Base-by-base conservation (phyloP, 2,888 invertebrate genomes). In the Mythimna vitellina region DNA sequence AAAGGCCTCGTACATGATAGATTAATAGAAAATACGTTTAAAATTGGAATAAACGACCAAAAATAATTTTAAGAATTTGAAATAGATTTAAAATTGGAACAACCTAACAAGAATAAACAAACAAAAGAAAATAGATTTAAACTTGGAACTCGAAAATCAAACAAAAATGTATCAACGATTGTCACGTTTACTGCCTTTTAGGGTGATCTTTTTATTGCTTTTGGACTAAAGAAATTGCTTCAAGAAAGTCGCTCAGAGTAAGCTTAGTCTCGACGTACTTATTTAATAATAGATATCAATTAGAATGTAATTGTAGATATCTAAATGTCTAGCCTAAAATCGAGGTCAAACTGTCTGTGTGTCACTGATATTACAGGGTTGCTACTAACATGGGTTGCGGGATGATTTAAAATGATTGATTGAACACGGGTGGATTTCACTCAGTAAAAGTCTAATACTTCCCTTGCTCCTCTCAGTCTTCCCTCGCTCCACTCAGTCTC, bases 261-360 rank as follows among this genome's bases (percentile, higher is more conserved):
- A 35, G 57, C 49, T 46, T 20, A n/a, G 4, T 32, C 3, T 42
- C 0, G 29, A 32, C 1, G 32, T 61, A 20, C n/a, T 38, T 17
- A 3, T 6, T 12, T 6, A 46, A 22, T 25, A 60, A 29, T 29
- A 49, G 49, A 35, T 42, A 60, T 49, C 7, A 22, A 58, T 14
- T 58, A 68, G 56, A 80, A 80, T 10, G 63, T 69, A 80, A 29
- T 29, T 73, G 73, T 76, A 72, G 56, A 72, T 72, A 62, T 61
- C 63, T 69, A 29, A 60, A 60, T 71, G 38, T 64, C 62, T 80
- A 75, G 77, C 54, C 46, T 53, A 80, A 65, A 64, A 5, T 38
- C 64, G 60, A 81, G 73, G 80, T 64, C 77, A 70, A 5, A 22
- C 29, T 68, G 32, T 35, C 46, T 54, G 35, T 53, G 12, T 71